These are phyloP conservation scores for Notospermus geniculatus DNA, from an alignment of 1,140 invertebrate genomes.

Conservation along the genomic window DNA sequence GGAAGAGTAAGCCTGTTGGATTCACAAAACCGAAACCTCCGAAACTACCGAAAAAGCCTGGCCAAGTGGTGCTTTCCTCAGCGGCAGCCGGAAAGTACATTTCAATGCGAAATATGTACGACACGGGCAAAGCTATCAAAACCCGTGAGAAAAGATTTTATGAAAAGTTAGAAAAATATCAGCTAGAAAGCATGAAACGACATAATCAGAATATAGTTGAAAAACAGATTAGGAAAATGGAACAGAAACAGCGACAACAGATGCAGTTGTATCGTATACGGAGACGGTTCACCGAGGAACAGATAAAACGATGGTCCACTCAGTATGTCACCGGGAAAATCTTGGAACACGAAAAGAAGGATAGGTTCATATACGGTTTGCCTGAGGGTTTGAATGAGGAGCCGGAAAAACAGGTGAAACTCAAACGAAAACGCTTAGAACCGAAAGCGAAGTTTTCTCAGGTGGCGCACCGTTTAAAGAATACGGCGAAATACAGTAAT, in stretches of 20 bases:
- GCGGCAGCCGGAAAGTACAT: background rate
- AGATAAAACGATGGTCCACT: slow-evolving; percentile 31
- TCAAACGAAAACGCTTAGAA: slow-evolving; percentile 26
- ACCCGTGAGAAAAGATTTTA: slow-evolving; percentile 32
- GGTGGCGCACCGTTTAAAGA: slow-evolving; percentile 16
- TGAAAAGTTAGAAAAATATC: slow-evolving; percentile 28
- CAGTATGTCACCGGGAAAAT: slow-evolving; percentile 39
- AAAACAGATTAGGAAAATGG: slow-evolving; percentile 22
- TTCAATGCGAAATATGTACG: slow-evolving; percentile 21
- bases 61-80: background rate
- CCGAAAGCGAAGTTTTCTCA: slow-evolving; percentile 13
- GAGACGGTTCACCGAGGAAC: slow-evolving; percentile 34
- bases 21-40: too few species aligned
- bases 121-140: slow-evolving; percentile 14
- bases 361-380: slow-evolving; percentile 33
- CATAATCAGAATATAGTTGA: slow-evolving; percentile 22
- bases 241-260: slow-evolving; percentile 28
- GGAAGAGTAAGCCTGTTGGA: too few species aligned
- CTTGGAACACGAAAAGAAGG: slow-evolving; percentile 36
- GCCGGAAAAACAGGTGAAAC: slow-evolving; percentile 21
- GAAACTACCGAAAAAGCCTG: too few species aligned
- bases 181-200: slow-evolving; percentile 25
- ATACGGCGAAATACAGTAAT: slow-evolving; percentile 27
- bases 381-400: slow-evolving; percentile 29
- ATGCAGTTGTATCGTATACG: slow-evolving; percentile 31